Conservation (phyloP, 2,797 vertebrate species). For the Hoplostethus mediterraneus region DNA sequence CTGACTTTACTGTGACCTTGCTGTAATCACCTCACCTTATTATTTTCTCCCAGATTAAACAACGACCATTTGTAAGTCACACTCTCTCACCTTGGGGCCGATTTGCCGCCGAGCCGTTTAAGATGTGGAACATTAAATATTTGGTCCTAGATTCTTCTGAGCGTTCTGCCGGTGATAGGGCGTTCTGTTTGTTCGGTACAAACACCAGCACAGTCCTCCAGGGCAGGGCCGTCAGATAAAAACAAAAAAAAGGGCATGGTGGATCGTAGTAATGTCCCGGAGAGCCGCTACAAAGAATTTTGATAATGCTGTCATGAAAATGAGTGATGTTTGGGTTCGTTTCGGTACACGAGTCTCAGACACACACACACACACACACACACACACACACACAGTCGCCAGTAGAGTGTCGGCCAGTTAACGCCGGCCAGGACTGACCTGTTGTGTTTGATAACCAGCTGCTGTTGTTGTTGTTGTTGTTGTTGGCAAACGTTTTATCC, state of each 20-base stretch:
- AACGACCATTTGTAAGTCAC: slow-evolving; percentile 28
- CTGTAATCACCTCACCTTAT: slow-evolving; percentile 38
- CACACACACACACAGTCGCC: too few relatives aligned
- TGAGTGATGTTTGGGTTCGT: slow-evolving; percentile 37
- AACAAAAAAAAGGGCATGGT: slow-evolving; percentile 22
- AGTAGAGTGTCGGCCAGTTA: too few relatives aligned
- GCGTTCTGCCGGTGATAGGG: slow-evolving; percentile 79
- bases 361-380: slow-evolving; percentile 3
- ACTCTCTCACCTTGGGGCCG: slow-evolving; percentile 52
- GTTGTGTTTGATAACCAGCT: too few relatives aligned
- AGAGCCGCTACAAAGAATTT: slow-evolving; percentile 25
- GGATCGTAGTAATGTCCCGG: slow-evolving; percentile 33
- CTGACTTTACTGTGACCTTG: slow-evolving; percentile 42
- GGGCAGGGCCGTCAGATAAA: slow-evolving; percentile 17
- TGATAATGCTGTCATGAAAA: slow-evolving; percentile 53
- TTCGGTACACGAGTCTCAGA: background rate
- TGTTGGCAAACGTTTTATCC: too few relatives aligned
- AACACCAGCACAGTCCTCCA: slow-evolving; percentile 69
- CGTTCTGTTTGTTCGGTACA: slow-evolving; percentile 85
- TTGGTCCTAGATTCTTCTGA: slow-evolving; percentile 74
- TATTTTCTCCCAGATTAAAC: slow-evolving; percentile 42
- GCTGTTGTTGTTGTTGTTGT: background rate
- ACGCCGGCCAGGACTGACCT: too few relatives aligned
- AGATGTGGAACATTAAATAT: slow-evolving; percentile 77
- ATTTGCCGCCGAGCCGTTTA: slow-evolving; percentile 51